Evolutionary conservation across 2,888 invertebrate genomes (phyloP).

Genomic region (Myopa testacea): DNA sequence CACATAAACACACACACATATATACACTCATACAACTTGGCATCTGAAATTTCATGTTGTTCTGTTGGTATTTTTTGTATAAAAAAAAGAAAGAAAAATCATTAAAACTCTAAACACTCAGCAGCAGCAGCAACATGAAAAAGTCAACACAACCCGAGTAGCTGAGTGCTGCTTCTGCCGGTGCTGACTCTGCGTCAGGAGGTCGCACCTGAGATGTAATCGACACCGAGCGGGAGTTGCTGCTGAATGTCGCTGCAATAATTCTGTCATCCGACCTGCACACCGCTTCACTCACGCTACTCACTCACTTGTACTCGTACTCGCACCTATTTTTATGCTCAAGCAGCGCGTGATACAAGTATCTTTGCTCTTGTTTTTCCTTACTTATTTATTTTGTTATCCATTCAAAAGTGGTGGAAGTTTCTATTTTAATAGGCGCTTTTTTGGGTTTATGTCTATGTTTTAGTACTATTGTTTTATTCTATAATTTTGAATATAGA

Average conservation of each 20-base stretch:
- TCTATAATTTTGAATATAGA: too few relatives aligned
- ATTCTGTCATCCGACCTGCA: slow-evolving; percentile 30
- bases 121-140: background rate
- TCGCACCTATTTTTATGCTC: background rate
- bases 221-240: slow-evolving; percentile 48
- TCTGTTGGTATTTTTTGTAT: background rate
- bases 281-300: background rate
- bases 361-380: background rate
- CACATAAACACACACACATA: background rate
- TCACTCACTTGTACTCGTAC: too few relatives aligned
- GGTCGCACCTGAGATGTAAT: slow-evolving; percentile 62
- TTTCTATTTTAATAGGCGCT: too few relatives aligned
- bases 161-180: background rate
- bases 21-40: background rate
- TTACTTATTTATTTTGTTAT: background rate
- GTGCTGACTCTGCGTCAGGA: slow-evolving; percentile 49
- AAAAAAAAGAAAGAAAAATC: background rate
- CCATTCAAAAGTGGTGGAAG: too few relatives aligned
- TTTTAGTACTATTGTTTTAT: too few relatives aligned
- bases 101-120: slow-evolving; percentile 15
- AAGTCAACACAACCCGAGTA: slow-evolving; percentile 4
- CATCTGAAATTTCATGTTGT: background rate
- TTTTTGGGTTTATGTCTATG: too few relatives aligned
- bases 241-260: slow-evolving; percentile 37
- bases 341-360: background rate